Base-by-base conservation (phyloP, 1,140 invertebrate species). In the Aplysia californica region DNA sequence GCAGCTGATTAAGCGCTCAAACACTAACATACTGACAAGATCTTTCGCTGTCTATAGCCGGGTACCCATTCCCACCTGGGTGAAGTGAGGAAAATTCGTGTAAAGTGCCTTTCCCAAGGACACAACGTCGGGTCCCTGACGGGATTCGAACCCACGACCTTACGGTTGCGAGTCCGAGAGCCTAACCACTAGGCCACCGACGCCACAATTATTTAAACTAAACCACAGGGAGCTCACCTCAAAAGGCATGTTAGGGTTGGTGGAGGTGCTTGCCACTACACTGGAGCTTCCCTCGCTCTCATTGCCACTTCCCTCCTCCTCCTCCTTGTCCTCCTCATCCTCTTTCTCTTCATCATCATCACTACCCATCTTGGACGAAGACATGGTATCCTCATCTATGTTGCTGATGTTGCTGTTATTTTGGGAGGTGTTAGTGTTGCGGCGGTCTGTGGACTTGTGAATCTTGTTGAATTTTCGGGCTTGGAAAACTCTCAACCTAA, bases 401-500 rank as follows among this genome's bases (percentile, higher is more conserved):
- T 6, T 29, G 35, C 41, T 58, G 50, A 35, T 3, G n/a, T 29
- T 36, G 39, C 23, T 66, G 0, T 3, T 3, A 18, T 38, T 44
- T 6, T 6, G 18, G 23, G 36, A 18, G 38, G 21, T 75, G 36
- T 20, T 73, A 31, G 1, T 86, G 87, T 56, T 85, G 6, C 59
- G 75, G 41, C 26, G 31, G 29, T 55, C n/a, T 20, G 29, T 31
- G 58, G 78, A 50, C 73, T 75, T 21, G 77, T 56, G 58, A 31
- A 78, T 76, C 21, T 77, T 80, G 66, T 82, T 78, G 55, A 85
- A 83, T 67, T 96, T 96, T 67, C 95, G 92, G 81, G 93, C 92
- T 81, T 96, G 94, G 59, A 96, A 86, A 61, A 94, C 93, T 79
- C 93, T 91, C 3, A 95, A 89, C 87, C 94, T 94, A 80, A 50